Base-by-base conservation (phyloP, 2,888 invertebrate species). In the Gisinianus flammeolus region DNA sequence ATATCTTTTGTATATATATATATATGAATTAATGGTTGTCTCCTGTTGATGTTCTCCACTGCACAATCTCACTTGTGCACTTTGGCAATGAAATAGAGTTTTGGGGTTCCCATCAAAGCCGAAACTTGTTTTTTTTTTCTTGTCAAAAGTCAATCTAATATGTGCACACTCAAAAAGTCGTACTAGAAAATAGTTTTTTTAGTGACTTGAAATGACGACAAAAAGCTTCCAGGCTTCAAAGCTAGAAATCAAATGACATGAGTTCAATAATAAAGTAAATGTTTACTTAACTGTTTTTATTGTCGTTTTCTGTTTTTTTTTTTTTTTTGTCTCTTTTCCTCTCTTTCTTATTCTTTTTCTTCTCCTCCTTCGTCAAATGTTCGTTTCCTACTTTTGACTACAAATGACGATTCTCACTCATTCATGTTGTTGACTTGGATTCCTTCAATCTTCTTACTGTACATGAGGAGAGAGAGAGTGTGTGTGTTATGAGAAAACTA, bases 1-100 rank as follows among this genome's bases (percentile, higher is more conserved):
- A 54, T 54, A 16, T 54, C 54, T 54, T n/a, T 54, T n/a, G n/a
- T n/a, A n/a, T n/a, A n/a, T n/a, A n/a, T n/a, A n/a, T n/a, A n/a
- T n/a, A 54, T n/a, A 54, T 54, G 54, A 54, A 54, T 54, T 54
- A 54, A 54, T 54, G 19, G 16, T 54, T 54, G n/a, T 54, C 54
- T 54, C 54, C 54, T 54, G 54, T 54, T 54, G 54, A 54, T 54
- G 54, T 54, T 54, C 54, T 16, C 54, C 54, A 16, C 3, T n/a
- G 19, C 54, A n/a, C n/a, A n/a, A n/a, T n/a, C n/a, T n/a, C n/a
- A n/a, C n/a, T n/a, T n/a, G n/a, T n/a, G n/a, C n/a, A n/a, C n/a
- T n/a, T n/a, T n/a, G n/a, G n/a, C n/a, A n/a, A n/a, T n/a, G n/a
- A n/a, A n/a, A n/a, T n/a, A n/a, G n/a, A n/a, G n/a, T n/a, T n/a